Evolutionary conservation across 2,113 vertebrate genomes (phyloP).

Genomic region (Mesitornis unicolor): DNA sequence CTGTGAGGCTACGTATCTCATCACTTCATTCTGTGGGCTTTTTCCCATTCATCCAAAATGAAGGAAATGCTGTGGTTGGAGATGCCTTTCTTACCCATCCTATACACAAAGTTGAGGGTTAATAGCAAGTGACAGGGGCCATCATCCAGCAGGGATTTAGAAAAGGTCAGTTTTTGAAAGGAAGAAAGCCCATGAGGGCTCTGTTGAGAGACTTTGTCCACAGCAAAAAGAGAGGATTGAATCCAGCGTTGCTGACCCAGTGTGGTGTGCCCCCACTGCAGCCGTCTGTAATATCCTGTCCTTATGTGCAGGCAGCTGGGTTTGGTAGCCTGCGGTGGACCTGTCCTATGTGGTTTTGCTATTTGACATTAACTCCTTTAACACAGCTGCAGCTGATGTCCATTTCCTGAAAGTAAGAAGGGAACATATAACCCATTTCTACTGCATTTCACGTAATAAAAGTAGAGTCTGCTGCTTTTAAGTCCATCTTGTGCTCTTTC

Average conservation of each 20-base stretch:
- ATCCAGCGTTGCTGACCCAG: background rate
- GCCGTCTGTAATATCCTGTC: accelerated
- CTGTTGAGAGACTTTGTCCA: background rate
- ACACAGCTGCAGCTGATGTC: background rate
- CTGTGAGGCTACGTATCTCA: background rate
- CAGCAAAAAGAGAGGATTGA: background rate
- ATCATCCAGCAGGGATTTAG: background rate
- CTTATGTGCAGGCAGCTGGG: background rate
- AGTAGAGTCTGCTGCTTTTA: background rate
- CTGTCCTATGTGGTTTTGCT: background rate
- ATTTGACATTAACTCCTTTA: background rate
- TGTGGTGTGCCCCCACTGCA: background rate
- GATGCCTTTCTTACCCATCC: background rate
- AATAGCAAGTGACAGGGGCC: background rate
- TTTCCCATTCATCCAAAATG: background rate
- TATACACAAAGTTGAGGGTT: background rate
- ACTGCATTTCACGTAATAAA: background rate
- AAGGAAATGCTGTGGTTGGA: background rate
- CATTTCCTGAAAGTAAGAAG: background rate
- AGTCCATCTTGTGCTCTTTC: background rate
- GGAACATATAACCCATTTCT: background rate
- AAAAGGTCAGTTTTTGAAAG: background rate
- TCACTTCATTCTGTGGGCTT: background rate
- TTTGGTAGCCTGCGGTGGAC: background rate
- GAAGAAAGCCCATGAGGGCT: background rate